Evolutionary conservation across 2,113 vertebrate genomes (phyloP), one percentile per base, ranked within the genome.

Genomic region (Percina caprodes): DNA sequence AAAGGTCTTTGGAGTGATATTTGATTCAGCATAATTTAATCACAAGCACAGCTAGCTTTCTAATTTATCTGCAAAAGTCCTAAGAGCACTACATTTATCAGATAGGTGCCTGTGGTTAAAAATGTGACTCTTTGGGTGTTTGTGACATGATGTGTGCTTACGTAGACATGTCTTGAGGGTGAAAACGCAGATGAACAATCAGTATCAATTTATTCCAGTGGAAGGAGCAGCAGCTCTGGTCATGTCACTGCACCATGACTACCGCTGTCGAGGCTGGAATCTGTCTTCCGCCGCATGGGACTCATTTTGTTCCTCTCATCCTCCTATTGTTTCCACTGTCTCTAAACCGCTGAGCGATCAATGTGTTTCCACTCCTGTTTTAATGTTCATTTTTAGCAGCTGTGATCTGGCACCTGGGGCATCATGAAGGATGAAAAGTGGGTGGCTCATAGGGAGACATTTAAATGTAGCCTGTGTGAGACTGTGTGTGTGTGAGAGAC

Each of bases 181-280:
- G 54, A 74, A 75, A 15, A 49, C 70, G 55, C 81, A 82, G 79
- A 66, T 24, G 14, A 78, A 67, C 70, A 73, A 86, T 74, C 71
- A 33, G 55, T 52, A 46, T 89, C 85, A 77, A 70, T 88, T 74
- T 56, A 59, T 85, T 75, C 56, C 55, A 63, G 63, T 33, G 77
- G 82, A 84, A 60, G 71, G 69, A 39, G 80, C 69, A 61, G 82
- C 85, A 82, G 71, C 72, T 63, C 76, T 52, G 84, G 80, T 67
- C 55, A 69, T 73, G 69, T 69, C 33, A 68, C 83, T 69, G 82
- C 89, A 74, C 88, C 88, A 88, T 91, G 90, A 73, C 87, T 77
- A 91, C 91, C 19, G 60, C 83, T 85, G 84, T 79, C 92, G 86
- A 45, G 69, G 77, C 83, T 79, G 84, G 84, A 89, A 88, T 85